Conservation (phyloP, 2,113 vertebrate species). For the Brienomyrus longianalis region DNA sequence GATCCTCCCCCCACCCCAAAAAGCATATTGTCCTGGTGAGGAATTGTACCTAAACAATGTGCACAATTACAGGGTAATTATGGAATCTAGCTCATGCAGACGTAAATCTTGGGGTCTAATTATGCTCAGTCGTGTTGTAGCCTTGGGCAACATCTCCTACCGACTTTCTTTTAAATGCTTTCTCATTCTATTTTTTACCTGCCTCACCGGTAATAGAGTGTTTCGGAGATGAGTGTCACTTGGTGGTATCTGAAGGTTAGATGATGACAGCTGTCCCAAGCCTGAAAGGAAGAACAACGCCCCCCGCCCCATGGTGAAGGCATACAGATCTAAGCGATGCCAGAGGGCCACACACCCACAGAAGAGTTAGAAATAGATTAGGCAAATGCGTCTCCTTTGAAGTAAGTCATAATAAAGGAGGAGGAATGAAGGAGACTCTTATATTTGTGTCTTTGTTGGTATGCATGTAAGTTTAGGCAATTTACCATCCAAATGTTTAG, state of each 20-base stretch:
- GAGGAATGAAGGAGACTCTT: background rate
- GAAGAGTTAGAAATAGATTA: background rate
- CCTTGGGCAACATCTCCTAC: background rate
- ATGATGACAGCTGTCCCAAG: constrained; percentile 27
- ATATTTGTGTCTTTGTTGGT: background rate
- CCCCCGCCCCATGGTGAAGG: background rate
- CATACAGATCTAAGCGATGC: background rate
- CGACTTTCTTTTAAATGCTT: background rate
- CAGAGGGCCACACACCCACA: background rate
- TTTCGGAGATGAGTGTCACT: background rate
- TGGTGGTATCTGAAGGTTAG: constrained; percentile 4
- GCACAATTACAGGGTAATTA: constrained; percentile 28
- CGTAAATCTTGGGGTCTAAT: constrained; percentile 30
- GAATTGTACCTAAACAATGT: constrained; percentile 22
- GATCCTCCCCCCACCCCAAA: background rate
- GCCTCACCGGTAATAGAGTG: background rate
- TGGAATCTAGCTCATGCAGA: constrained; percentile 6
- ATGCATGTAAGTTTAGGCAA: background rate
- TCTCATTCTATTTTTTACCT: constrained; percentile 23
- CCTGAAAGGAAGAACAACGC: constrained; percentile 5
- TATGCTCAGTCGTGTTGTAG: constrained; percentile 13
- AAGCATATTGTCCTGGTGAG: constrained; percentile 3
- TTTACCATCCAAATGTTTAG: background rate
- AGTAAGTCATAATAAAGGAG: background rate
- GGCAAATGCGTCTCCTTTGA: background rate